Evolutionary conservation across 1,140 invertebrate species (phyloP), one percentile per base, ranked within the genome.

Genomic region (Brachionus manjavacas): DNA sequence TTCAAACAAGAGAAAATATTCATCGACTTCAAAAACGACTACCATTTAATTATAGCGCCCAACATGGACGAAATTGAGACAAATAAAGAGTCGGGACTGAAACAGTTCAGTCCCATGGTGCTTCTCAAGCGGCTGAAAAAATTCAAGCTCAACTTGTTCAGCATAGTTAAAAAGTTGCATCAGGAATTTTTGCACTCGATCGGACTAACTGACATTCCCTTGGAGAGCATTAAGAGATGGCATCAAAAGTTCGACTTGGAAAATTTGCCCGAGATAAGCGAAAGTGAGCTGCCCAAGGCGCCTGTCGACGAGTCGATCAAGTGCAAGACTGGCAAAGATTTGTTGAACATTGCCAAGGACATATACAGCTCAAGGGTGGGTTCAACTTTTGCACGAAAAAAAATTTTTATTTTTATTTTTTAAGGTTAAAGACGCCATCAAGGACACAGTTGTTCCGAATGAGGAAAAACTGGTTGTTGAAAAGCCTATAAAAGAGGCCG

Each of bases 201-300:
- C 46, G 79, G 79, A 3, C 35, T 81, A 3, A 81, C 79, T 9
- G 28, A 84, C 64, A 16, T 85, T 14, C 64, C 79, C 0, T 25
- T 49, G 14, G 79, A 83, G 9, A 74, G 49, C 16, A 80, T 85
- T 8, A 85, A 85, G 23, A 85, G 84, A 83, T 85, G 84, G 84
- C 84, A 85, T 70, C 84, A 68, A 52, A 85, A 85, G 23, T 85
- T 85, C 64, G 76, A 72, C 12, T 12, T 85, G 14, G 78, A 85
- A 41, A 68, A 80, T 41, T 70, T 84, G 14, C 25, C 49, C n/a
- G 84, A 85, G 12, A 72, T 85, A 43, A 16, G 14, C 3, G 84
- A 83, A 16, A 43, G 46, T 4, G 84, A 84, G 4, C 23, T 85
- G 55, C 84, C 84, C 11, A 85, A 72, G 31, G 46, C 81, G 11